Conservation (phyloP, 2,797 vertebrate genomes). For the Epinephelus coioides region DNA sequence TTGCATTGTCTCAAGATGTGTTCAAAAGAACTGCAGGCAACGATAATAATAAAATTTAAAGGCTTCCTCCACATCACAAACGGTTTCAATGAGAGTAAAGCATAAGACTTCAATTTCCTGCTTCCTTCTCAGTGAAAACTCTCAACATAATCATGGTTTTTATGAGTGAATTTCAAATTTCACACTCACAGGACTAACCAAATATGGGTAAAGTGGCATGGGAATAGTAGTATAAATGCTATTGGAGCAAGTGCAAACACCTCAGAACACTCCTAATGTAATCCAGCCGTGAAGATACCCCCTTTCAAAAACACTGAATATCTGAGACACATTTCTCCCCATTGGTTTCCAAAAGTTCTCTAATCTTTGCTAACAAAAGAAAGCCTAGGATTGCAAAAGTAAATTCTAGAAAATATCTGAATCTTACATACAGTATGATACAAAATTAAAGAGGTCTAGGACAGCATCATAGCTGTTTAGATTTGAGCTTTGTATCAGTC, state of each 20-base stretch:
- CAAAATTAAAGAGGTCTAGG: constrained; percentile 87
- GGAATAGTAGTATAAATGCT: constrained; percentile 77
- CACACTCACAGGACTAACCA: constrained; percentile 53
- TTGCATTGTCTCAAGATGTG: constrained; percentile 81
- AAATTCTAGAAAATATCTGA: constrained; percentile 92
- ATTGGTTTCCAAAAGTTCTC: constrained; percentile 53
- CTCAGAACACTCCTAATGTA: constrained; percentile 53
- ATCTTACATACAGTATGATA: constrained; percentile 89
- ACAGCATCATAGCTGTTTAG: constrained; percentile 84
- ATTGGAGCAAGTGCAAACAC: constrained; percentile 79
- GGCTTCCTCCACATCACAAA: constrained; percentile 70
- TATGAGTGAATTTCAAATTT: constrained; percentile 46
- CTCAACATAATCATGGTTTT: constrained; percentile 37
- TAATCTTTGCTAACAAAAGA: constrained; percentile 77
- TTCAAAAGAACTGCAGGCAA: constrained; percentile 83
- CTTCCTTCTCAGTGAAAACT: constrained; percentile 54
- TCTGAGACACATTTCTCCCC: constrained; percentile 44
- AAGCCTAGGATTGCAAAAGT: constrained; percentile 85
- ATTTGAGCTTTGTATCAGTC: constrained; percentile 87
- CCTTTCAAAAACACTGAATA: constrained; percentile 59
- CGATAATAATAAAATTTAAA: constrained; percentile 76
- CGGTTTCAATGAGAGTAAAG: constrained; percentile 55
- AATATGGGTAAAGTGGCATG: constrained; percentile 60
- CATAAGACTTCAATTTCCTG: constrained; percentile 39
- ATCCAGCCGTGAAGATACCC: constrained; percentile 49